phyloP scores from a whole-genome alignment of 2,113 vertebrate species.

The Vicugna pacos region DNA sequence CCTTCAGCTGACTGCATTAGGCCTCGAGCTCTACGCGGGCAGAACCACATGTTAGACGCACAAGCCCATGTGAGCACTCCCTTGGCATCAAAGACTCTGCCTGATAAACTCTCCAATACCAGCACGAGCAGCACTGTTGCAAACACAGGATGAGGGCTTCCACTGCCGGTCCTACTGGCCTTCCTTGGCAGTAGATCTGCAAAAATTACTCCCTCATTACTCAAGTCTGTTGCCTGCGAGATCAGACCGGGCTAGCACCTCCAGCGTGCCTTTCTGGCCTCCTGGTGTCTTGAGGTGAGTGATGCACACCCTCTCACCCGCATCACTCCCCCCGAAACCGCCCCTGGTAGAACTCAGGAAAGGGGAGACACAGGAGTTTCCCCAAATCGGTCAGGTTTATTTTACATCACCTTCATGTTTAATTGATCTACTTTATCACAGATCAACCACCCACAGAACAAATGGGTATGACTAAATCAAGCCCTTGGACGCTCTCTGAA shows the following conservation, averaged over 20 bases:
- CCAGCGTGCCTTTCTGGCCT: neutral
- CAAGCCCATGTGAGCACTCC: neutral
- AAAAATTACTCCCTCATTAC: neutral
- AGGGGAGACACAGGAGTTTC: neutral
- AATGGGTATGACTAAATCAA: neutral
- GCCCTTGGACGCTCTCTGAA: neutral
- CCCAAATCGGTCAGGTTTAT: neutral
- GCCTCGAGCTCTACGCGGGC: neutral
- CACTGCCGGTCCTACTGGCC: neutral
- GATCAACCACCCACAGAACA: constrained; percentile 3
- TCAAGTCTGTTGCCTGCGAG: neutral
- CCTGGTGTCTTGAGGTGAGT: neutral
- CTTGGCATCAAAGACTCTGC: neutral
- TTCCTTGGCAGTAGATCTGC: neutral
- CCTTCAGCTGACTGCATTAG: neutral
- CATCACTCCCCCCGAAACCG: neutral
- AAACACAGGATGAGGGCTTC: neutral
- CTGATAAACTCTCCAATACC: neutral
- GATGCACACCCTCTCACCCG: fast-evolving
- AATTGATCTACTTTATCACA: neutral
- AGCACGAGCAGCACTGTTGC: neutral
- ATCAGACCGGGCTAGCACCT: neutral
- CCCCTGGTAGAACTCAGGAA: neutral
- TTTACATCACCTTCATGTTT: neutral
- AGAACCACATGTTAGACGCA: neutral